These are phyloP conservation scores for Characodon lateralis DNA, from an alignment of 2,797 vertebrate species.

Conservation along the genomic window DNA sequence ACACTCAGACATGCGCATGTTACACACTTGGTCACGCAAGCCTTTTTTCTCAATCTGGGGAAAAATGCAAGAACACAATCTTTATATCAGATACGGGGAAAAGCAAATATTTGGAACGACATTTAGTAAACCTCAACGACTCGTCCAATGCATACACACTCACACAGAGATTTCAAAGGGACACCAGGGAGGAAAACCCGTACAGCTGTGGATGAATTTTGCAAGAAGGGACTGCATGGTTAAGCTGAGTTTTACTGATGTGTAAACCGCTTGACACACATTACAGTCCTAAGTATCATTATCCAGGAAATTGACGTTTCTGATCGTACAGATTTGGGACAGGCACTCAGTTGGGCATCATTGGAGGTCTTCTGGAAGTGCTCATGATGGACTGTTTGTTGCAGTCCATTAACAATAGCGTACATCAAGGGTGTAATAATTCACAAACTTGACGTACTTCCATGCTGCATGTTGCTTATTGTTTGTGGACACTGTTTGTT, in stretches of 20 bases:
- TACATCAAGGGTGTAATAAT: neutral
- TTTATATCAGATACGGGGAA: conserved; percentile 50
- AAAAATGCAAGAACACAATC: conserved; percentile 43
- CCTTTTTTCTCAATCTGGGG: conserved; percentile 46
- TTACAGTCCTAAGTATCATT: conserved; percentile 65
- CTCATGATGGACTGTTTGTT: conserved; percentile 15
- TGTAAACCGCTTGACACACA: conserved; percentile 57
- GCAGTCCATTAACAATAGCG: neutral
- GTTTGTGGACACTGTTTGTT: neutral
- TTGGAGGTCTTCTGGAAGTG: conserved; percentile 18
- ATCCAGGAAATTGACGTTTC: conserved; percentile 41
- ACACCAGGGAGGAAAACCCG: conserved; percentile 21
- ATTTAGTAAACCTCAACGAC: conserved; percentile 41
- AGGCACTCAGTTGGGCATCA: conserved; percentile 4
- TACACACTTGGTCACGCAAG: conserved; percentile 54
- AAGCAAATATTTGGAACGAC: conserved; percentile 60
- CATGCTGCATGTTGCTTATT: neutral
- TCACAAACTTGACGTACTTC: neutral
- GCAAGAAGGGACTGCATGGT: conserved; percentile 14
- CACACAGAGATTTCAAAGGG: conserved; percentile 12
- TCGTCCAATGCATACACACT: conserved; percentile 14
- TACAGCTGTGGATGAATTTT: conserved; percentile 32
- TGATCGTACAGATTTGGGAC: conserved; percentile 14
- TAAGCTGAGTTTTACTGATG: conserved; percentile 14
- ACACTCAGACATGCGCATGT: conserved; percentile 36